A percentile compares a stretch with the other conserved stretches of the same genome.
These are phyloP conservation scores for Cheilosia urbana DNA, from an alignment of 2,888 invertebrate species.

Conservation along the genomic window DNA sequence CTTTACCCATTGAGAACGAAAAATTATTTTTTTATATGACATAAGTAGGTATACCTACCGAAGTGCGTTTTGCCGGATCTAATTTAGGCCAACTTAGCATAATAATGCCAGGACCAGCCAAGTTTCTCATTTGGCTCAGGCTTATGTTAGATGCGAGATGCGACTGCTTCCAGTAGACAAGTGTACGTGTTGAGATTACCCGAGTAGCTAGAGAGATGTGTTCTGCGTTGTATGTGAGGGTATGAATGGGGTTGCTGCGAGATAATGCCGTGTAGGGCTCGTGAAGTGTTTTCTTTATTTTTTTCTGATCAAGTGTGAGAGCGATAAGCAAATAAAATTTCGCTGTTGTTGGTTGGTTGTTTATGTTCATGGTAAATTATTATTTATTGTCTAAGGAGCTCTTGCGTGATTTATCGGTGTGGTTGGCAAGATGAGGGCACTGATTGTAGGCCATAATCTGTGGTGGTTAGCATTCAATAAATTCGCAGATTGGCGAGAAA, in stretches of 20 bases:
- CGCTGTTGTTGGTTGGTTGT: not conserved
- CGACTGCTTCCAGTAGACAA: slow-evolving; percentile 15
- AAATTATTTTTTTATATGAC: slow-evolving; percentile 20
- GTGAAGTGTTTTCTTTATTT: not conserved
- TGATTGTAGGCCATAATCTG: slow-evolving; percentile 38
- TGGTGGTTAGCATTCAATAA: slow-evolving; percentile 34
- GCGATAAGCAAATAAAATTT: slow-evolving; percentile 28
- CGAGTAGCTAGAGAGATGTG: not conserved
- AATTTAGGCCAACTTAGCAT: slow-evolving; percentile 33
- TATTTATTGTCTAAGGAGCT: slow-evolving; percentile 26
- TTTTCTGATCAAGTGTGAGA: not conserved
- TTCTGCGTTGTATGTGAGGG: not conserved
- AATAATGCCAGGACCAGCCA: slow-evolving; percentile 22
- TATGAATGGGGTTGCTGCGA: slow-evolving; percentile 19
- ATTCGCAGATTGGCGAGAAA: not conserved
- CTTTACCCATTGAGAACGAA: slow-evolving; percentile 16
- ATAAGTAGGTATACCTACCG: not conserved
- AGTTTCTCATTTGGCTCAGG: slow-evolving; percentile 34
- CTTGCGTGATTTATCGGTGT: slow-evolving; percentile 29
- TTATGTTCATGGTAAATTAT: slow-evolving; percentile 11
- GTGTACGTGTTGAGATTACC: slow-evolving; percentile 50
- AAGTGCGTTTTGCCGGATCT: not conserved
- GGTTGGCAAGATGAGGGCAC: not conserved
- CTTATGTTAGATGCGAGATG: slow-evolving; percentile 34
- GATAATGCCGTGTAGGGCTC: not conserved